phyloP scores from a whole-genome alignment of 2,113 vertebrate species.

The Rhinolophus sinicus region DNA sequence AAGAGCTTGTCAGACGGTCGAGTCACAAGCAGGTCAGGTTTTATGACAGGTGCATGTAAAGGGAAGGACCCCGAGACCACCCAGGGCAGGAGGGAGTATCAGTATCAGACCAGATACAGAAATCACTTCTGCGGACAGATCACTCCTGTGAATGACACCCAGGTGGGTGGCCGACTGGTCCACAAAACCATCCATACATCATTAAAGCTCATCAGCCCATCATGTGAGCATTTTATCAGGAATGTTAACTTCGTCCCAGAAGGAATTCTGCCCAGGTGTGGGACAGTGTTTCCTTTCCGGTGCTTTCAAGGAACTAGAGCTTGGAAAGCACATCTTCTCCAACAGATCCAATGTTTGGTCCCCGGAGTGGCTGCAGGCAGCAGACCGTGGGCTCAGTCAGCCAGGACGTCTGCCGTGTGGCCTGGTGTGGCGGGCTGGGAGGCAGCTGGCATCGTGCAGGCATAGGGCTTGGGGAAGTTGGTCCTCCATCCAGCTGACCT shows the following conservation, averaged over 20 bases:
- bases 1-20: background rate
- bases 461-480: background rate
- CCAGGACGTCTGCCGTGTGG: background rate
- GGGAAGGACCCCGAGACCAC: background rate
- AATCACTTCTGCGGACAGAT: background rate
- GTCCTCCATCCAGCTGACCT: too few relatives aligned
- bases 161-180: background rate
- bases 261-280: background rate
- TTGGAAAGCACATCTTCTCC: background rate
- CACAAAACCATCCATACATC: background rate
- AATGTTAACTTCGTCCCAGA: too few relatives aligned
- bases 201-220: background rate
- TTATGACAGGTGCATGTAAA: background rate
- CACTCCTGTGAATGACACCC: background rate
- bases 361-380: too few relatives aligned
- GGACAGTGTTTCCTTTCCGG: background rate
- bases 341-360: background rate
- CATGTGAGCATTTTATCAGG: background rate
- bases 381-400: background rate
- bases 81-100: background rate
- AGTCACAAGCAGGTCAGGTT: background rate
- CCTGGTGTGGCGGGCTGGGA: background rate
- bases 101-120: background rate
- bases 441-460: rapidly evolving
- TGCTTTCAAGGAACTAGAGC: background rate